Percentiles rank a stretch among this genome's conserved stretches.
These are phyloP conservation scores for Drosophila anceps DNA, from an alignment of 2,888 invertebrate genomes.

Conservation along the genomic window DNA sequence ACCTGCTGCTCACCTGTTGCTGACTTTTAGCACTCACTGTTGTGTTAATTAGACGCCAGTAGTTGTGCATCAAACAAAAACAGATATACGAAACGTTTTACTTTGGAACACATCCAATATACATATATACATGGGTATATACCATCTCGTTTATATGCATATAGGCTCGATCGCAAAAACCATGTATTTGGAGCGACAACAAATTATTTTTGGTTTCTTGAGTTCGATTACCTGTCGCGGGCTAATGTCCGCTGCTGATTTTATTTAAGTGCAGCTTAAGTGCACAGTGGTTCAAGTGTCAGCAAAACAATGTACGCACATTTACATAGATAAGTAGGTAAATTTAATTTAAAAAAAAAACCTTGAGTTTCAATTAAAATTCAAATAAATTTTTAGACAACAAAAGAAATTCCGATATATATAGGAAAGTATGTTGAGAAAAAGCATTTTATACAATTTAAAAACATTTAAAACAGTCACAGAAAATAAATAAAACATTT, in stretches of 20 bases:
- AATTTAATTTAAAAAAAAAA: neutral
- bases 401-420: no score
- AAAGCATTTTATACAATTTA: no score
- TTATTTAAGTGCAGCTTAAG: constrained; percentile 30
- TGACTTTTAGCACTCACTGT: constrained; percentile 51
- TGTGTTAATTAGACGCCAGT: constrained; percentile 42
- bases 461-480: no score
- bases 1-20: constrained; percentile 28
- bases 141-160: neutral
- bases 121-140: neutral
- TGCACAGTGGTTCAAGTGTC: constrained; percentile 36
- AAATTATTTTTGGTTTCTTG: constrained; percentile 23
- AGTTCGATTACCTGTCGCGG: constrained; percentile 52
- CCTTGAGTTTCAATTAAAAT: neutral
- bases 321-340: neutral
- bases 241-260: constrained; percentile 41
- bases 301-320: neutral
- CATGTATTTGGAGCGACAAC: constrained; percentile 11
- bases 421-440: no score
- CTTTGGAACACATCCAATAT: constrained; percentile 1
- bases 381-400: neutral
- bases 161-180: neutral
- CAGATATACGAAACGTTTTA: neutral
- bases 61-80: constrained; percentile 31
- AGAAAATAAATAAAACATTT: no score